Conservation (phyloP, 2,797 vertebrate species). For the Pelochelys cantorii region DNA sequence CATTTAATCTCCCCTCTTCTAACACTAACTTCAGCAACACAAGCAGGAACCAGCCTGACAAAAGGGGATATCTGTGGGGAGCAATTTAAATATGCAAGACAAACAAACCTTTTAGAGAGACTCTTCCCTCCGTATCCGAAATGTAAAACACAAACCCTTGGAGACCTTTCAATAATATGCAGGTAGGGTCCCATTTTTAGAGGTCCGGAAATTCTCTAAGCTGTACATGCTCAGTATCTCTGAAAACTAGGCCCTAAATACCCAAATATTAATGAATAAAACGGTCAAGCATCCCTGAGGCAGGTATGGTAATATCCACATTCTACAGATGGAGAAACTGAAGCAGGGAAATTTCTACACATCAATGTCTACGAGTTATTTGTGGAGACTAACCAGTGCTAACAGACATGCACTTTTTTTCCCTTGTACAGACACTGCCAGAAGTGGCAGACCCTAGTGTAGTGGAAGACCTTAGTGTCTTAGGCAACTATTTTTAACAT, state of each 20-base stretch:
- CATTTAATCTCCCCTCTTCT: not conserved
- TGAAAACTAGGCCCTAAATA: not conserved
- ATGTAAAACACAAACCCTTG: not conserved
- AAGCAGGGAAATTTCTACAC: not conserved
- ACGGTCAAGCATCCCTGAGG: not conserved
- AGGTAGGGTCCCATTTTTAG: not conserved
- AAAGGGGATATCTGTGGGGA: not conserved
- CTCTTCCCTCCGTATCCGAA: not conserved
- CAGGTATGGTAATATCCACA: not conserved
- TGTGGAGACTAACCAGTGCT: too few relatives aligned
- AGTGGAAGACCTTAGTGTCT: not conserved
- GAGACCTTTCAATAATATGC: not conserved
- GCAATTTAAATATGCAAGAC: not conserved
- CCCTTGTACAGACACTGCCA: too few relatives aligned
- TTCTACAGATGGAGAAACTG: not conserved
- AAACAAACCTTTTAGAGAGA: not conserved
- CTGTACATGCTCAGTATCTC: not conserved
- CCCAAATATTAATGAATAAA: not conserved
- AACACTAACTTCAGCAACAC: not conserved
- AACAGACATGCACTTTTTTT: not conserved
- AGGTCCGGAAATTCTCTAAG: fast-evolving
- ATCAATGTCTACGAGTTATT: not conserved
- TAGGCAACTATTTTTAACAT: not conserved
- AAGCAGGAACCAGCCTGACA: not conserved
- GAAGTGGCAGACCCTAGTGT: too few relatives aligned